These are phyloP conservation scores for Phalangium opilio DNA, from an alignment of 2,888 invertebrate species.

Conservation along the genomic window DNA sequence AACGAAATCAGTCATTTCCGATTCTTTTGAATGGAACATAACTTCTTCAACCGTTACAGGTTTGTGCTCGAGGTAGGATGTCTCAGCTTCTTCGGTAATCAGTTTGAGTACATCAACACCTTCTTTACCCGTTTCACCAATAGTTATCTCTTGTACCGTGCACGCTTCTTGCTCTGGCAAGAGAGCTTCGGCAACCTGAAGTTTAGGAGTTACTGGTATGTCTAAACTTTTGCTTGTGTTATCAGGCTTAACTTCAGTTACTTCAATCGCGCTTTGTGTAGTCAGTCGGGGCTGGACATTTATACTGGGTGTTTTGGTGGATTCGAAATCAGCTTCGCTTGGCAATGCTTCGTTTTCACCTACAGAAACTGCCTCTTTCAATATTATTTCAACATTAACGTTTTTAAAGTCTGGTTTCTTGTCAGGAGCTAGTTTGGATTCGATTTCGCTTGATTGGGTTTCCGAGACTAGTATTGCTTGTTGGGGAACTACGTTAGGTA, in stretches of 20 bases:
- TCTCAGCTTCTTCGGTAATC: not conserved
- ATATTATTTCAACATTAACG: not conserved
- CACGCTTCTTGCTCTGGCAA: not conserved
- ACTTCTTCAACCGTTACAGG: not conserved
- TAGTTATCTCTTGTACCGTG: not conserved
- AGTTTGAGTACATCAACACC: not conserved
- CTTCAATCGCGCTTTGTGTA: conserved; percentile 12
- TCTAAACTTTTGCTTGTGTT: not conserved
- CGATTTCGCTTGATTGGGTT: conserved; percentile 1
- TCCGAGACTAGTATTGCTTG: not conserved
- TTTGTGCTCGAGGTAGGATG: not conserved
- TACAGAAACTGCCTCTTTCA: conserved; percentile 1
- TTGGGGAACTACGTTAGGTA: no score
- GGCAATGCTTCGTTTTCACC: conserved; percentile 6
- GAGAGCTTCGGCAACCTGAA: not conserved
- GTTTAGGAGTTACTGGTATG: not conserved
- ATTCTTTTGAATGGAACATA: no score
- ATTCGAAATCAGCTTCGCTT: conserved; percentile 7
- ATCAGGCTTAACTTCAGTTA: conserved; percentile 3
- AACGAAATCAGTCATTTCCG: no score
- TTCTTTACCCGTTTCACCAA: not conserved
- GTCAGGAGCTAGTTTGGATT: conserved; percentile 1
- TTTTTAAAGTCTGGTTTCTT: conserved; percentile 1
- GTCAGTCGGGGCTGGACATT: conserved; percentile 8
- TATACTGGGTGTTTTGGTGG: conserved; percentile 6